Percentiles rank a stretch among this genome's conserved stretches.
phyloP scores from a whole-genome alignment of 2,797 vertebrate genomes.

The Eulemur albifrons region DNA sequence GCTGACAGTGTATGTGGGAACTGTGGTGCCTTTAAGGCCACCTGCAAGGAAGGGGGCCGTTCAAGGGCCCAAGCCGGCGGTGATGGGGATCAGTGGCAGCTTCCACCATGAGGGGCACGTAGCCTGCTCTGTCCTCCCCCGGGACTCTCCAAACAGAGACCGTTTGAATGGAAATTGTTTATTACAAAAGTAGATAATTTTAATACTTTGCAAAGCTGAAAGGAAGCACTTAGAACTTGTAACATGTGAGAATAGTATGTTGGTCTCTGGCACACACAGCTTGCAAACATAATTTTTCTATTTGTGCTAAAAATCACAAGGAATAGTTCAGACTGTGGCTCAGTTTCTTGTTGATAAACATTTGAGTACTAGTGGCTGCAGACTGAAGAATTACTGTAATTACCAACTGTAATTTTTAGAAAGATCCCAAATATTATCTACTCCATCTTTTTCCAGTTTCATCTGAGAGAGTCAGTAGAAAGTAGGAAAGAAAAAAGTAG shows the following conservation, averaged over 20 bases:
- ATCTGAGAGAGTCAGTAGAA: neutral
- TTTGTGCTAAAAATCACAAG: conserved; percentile 29
- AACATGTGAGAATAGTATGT: neutral
- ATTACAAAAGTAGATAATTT: neutral
- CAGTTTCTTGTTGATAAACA: conserved; percentile 47
- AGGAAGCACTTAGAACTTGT: neutral
- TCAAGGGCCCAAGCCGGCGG: neutral
- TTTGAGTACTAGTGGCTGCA: neutral
- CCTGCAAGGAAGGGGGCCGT: neutral
- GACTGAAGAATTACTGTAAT: neutral
- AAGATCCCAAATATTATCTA: neutral
- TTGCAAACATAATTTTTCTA: conserved; percentile 46
- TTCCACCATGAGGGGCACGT: neutral
- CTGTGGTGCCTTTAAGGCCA: neutral
- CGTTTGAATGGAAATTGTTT: neutral
- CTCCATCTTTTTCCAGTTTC: neutral
- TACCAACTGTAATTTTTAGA: neutral
- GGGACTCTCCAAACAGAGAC: neutral
- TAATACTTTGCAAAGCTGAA: neutral
- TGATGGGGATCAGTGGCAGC: neutral
- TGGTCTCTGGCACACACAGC: neutral
- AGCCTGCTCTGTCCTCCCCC: neutral
- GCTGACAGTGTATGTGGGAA: neutral
- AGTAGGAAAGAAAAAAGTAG: neutral
- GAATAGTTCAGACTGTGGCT: conserved; percentile 34